These are phyloP conservation scores for Andrena bucephala DNA, from an alignment of 2,888 invertebrate species.

Conservation along the genomic window DNA sequence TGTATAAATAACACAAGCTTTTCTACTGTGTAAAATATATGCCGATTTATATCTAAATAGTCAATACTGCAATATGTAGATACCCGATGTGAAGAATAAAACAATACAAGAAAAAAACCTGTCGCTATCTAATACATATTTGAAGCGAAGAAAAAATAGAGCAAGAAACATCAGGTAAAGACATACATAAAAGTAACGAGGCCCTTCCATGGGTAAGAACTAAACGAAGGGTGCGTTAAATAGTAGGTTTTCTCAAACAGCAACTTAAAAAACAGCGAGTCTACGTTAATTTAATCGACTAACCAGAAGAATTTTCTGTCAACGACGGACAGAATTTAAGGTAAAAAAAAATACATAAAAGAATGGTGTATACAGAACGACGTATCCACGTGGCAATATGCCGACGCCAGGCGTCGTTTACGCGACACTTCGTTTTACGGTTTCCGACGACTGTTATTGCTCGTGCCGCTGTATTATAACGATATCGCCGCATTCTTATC, in stretches of 20 bases:
- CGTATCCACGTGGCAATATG: conserved; percentile 58
- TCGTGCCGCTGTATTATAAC: conserved; percentile 39
- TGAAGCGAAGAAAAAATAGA: neutral
- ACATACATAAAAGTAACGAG: neutral
- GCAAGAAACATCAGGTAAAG: neutral
- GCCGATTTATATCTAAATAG: too few relatives aligned
- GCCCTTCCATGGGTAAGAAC: neutral
- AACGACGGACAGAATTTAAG: conserved; percentile 12
- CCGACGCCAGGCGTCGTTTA: conserved; percentile 58
- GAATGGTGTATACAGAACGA: conserved; percentile 50
- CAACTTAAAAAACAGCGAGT: conserved; percentile 10
- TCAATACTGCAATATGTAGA: too few relatives aligned
- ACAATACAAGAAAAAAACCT: neutral
- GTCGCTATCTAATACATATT: neutral
- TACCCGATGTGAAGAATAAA: neutral
- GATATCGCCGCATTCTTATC: conserved; percentile 38
- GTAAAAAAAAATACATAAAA: neutral
- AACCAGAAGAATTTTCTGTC: conserved; percentile 24
- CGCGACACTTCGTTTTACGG: conserved; percentile 63
- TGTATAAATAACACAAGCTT: too few relatives aligned
- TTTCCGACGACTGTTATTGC: conserved; percentile 49
- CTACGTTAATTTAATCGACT: conserved; percentile 45
- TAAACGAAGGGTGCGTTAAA: conserved; percentile 14
- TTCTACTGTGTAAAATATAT: too few relatives aligned
- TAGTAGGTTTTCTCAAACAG: neutral